Evolutionary conservation across 2,797 vertebrate species (phyloP), one percentile per base, ranked within the genome.

Genomic region (Catamblyrhynchus diadema): DNA sequence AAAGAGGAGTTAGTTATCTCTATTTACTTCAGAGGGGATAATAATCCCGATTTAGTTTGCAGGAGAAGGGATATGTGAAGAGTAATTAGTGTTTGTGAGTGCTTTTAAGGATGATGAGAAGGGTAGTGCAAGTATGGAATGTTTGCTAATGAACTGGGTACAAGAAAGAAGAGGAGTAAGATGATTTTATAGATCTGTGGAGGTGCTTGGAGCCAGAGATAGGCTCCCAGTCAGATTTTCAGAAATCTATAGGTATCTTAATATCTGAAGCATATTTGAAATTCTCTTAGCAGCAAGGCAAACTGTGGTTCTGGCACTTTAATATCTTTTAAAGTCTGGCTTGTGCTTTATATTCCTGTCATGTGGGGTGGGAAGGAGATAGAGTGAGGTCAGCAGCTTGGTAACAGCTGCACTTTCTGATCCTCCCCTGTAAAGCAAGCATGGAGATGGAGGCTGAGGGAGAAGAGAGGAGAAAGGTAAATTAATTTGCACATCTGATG

Each of bases 71-170:
- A 54, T 92, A 92, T 74, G 35, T 71, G 81, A 85, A 65, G 42
- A 62, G 66, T 91, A 92, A 96, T 96, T 95, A 90, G 64, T 95
- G 67, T 92, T 94, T 70, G 14, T 85, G 62, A 89, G 90, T 81
- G 59, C 57, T 95, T 95, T 89, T 93, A 83, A 79, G 75, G 48
- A 88, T 86, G 60, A 82, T 88, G 57, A 84, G 84, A 80, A 87
- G 56, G 37, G 48, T 47, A 51, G 37, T 71, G 53, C 60, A 82
- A 47, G 45, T 54, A 12, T 14, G 25, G 67, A 66, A 73, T 45
- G 20, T 37, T 81, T 27, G 47, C 39, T 20, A 53, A 65, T 62
- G 64, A 90, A 73, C 23, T 45, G 16, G 70, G 13, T 56, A 27
- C 66, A 21, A 59, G 42, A 87, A 61, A 39, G 39, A 33, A 81